A percentile compares a stretch with the other conserved stretches of the same genome.
phyloP scores from a whole-genome alignment of 2,797 vertebrate species.

The Peromyscus aztecus region DNA sequence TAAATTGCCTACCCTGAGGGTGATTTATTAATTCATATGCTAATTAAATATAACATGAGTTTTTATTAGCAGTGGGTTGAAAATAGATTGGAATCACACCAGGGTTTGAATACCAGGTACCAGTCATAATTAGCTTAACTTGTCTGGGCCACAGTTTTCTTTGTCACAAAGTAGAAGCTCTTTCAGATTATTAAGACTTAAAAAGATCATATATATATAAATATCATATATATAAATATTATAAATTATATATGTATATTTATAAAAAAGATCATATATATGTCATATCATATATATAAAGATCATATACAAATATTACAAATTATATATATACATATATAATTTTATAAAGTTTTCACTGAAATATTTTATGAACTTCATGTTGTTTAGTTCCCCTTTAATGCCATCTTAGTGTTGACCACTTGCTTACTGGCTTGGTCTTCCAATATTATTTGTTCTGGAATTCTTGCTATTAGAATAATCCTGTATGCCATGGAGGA shows the following conservation, averaged over 20 bases:
- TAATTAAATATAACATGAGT: constrained; percentile 59
- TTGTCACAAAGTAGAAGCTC: neutral
- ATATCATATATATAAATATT: neutral
- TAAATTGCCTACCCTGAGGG: neutral
- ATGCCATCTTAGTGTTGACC: neutral
- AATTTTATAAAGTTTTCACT: too few relatives aligned
- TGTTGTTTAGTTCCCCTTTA: neutral
- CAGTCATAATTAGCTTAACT: constrained; percentile 51
- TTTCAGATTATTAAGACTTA: neutral
- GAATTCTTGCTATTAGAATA: neutral
- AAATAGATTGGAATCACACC: constrained; percentile 55
- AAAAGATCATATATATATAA: neutral
- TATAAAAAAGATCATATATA: neutral
- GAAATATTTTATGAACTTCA: neutral
- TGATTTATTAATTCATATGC: constrained; percentile 62
- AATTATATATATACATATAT: neutral
- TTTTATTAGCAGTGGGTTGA: constrained; percentile 18
- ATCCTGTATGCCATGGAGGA: too few relatives aligned
- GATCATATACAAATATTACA: too few relatives aligned
- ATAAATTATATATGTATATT: too few relatives aligned
- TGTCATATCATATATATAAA: neutral
- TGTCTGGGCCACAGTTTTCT: neutral
- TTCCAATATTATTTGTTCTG: neutral
- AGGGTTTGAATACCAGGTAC: neutral
- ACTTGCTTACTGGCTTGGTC: neutral